Evolutionary conservation across 2,888 invertebrate genomes (phyloP), one percentile per base, ranked within the genome.

Genomic region (Eristalinus aeneus): DNA sequence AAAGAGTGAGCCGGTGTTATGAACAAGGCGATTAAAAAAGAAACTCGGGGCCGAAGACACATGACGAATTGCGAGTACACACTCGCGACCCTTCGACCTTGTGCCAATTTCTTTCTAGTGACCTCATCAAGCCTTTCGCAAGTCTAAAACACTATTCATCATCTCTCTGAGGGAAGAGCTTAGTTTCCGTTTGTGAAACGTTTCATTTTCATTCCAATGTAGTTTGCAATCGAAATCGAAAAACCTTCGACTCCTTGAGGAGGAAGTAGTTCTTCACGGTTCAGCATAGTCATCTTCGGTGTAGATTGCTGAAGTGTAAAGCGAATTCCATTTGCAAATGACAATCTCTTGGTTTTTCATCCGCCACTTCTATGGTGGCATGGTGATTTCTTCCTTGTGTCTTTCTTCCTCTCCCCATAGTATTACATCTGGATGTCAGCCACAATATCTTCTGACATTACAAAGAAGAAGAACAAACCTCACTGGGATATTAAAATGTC

Each of bases 401-500:
- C 20, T 27, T 6, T 0, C 54, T 34, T 10, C 23, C 27, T 16
- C 16, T 27, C 34, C 16, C 32, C 32, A 23, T 10, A 31, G 61
- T 20, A 73, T 82, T 68, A 64, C 82, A 83, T 73, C 58, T 65
- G 11, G 34, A 56, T 54, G 61, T 73, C 73, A 79, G 54, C 68
- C 73, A 75, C 60, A 65, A 71, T 67, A 69, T 74, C 83, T 78
- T 78, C 78, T 78, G 78, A 82, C 68, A n/a, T 83, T 73, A 10
- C 46, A 34, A 72, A 78, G 58, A 67, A 72, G 34, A 71, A 23
- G 46, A 71, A 63, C 53, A 79, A 84, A 75, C 61, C 60, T 79
- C 32, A 39, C 65, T 68, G 80, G 60, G 46, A 75, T 80, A 84
- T 80, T 80, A 84, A 84, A 84, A 84, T 80, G 84, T 84, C 84